phyloP scores from a whole-genome alignment of 1,140 invertebrate genomes.

The Habropoda laboriosa region DNA sequence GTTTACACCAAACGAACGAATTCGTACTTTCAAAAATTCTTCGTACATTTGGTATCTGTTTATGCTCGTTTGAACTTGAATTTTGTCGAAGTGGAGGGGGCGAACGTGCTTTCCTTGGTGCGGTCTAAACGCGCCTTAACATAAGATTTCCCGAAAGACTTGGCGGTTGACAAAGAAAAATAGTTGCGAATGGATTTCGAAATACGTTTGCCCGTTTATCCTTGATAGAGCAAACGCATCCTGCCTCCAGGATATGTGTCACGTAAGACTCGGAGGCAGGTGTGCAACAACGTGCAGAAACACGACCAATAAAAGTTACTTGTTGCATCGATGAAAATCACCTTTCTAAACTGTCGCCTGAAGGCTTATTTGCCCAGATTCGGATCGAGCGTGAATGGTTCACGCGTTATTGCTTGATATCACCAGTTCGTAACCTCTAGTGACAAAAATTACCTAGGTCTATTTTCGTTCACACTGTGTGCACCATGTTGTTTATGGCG shows the following conservation, averaged over 20 bases:
- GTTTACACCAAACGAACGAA: too few relatives aligned
- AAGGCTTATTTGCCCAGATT: constrained; percentile 3
- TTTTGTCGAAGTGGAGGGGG: too few relatives aligned
- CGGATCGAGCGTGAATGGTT: constrained; percentile 1
- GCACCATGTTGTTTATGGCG: neutral
- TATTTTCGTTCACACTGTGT: neutral
- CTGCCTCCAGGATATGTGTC: constrained; percentile 45
- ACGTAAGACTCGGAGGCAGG: constrained; percentile 41
- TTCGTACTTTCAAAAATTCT: too few relatives aligned
- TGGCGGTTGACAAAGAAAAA: neutral
- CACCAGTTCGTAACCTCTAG: constrained; percentile 3
- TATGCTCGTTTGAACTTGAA: too few relatives aligned
- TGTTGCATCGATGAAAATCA: constrained; percentile 36
- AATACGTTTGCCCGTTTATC: constrained; percentile 32
- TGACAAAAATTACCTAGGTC: constrained; percentile 15
- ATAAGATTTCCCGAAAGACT: neutral
- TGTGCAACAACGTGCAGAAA: constrained; percentile 16
- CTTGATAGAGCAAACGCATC: constrained; percentile 46
- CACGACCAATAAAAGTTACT: constrained; percentile 13
- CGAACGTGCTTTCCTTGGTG: too few relatives aligned
- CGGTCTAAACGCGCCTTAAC: neutral
- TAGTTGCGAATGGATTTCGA: constrained; percentile 27
- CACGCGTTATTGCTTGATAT: constrained; percentile 29
- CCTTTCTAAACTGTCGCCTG: constrained; percentile 49
- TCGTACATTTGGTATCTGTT: too few relatives aligned